Conservation (phyloP, 2,888 invertebrate species). For the Chloromyia formosa region DNA sequence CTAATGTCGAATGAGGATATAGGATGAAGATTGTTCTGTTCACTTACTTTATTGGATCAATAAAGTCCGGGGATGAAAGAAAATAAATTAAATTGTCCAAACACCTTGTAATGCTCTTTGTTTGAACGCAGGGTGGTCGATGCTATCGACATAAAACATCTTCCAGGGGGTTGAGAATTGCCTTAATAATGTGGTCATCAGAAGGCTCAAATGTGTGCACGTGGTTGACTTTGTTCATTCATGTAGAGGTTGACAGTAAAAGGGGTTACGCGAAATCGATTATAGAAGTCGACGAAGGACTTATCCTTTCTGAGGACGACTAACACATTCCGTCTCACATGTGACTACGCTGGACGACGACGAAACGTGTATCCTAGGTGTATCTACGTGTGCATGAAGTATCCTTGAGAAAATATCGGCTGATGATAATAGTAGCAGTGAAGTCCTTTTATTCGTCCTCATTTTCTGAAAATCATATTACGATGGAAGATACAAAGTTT, state of each 20-base stretch:
- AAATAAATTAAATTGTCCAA: conserved; percentile 49
- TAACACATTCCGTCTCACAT: not conserved
- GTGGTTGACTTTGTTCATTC: conserved; percentile 49
- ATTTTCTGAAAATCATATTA: not conserved
- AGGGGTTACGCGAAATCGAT: conserved; percentile 47
- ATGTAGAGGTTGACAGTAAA: conserved; percentile 43
- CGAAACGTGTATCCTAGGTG: not conserved
- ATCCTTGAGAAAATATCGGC: conserved; percentile 36
- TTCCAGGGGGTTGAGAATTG: conserved; percentile 43
- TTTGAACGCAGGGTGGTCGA: conserved; percentile 44
- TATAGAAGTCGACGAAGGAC: conserved; percentile 35
- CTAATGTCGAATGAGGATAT: not conserved
- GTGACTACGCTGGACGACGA: not conserved
- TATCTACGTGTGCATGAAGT: conserved; percentile 10
- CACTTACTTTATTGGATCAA: conserved; percentile 44
- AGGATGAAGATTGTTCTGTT: conserved; percentile 20
- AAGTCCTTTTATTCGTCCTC: not conserved
- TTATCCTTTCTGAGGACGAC: conserved; percentile 2
- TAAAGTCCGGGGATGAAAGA: conserved; percentile 43
- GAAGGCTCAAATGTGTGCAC: conserved; percentile 48
- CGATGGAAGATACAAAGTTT: conserved; percentile 6
- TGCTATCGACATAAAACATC: conserved; percentile 48
- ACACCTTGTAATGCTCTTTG: conserved; percentile 48
- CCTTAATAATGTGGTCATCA: conserved; percentile 50
- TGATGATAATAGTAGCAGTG: not conserved